Conservation (phyloP, 1,140 invertebrate species). For the Copidosoma floridanum region DNA sequence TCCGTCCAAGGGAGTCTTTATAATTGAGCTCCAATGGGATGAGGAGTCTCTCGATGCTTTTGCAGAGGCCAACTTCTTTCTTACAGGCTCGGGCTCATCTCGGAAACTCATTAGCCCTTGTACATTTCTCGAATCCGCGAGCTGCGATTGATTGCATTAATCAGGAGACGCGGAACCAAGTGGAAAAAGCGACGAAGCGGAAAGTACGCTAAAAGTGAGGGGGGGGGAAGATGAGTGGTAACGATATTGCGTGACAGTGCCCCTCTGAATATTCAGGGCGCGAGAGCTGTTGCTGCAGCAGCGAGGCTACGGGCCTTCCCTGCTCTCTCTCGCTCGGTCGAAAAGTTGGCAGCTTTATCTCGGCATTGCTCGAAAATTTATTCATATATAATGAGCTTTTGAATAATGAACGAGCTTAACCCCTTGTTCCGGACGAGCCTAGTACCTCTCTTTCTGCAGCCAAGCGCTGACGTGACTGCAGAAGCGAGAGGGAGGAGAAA, state of each 20-base stretch:
- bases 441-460: slow-evolving; percentile 21
- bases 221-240: slow-evolving; percentile 51
- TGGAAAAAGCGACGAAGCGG: slow-evolving; percentile 44
- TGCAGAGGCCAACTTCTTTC: no score
- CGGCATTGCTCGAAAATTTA: slow-evolving; percentile 60
- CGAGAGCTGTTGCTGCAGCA: slow-evolving; percentile 9
- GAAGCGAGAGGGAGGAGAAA: slow-evolving; percentile 13
- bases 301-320: no score
- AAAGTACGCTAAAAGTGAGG: slow-evolving; percentile 51
- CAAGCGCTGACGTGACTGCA: slow-evolving; percentile 31
- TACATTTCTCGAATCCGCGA: no score
- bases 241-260: slow-evolving; percentile 58
- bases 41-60: no score
- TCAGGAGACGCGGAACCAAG: slow-evolving; percentile 35
- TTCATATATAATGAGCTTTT: slow-evolving; percentile 58
- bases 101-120: no score
- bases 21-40: no score
- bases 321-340: slow-evolving; percentile 24
- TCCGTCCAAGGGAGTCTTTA: no score
- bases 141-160: slow-evolving; percentile 42
- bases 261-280: slow-evolving; percentile 54
- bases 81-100: no score
- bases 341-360: slow-evolving; percentile 60
- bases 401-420: slow-evolving; percentile 56
- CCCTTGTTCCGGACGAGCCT: slow-evolving; percentile 56